Evolutionary conservation across 2,113 vertebrate species (phyloP).

Genomic region (Menura novaehollandiae): DNA sequence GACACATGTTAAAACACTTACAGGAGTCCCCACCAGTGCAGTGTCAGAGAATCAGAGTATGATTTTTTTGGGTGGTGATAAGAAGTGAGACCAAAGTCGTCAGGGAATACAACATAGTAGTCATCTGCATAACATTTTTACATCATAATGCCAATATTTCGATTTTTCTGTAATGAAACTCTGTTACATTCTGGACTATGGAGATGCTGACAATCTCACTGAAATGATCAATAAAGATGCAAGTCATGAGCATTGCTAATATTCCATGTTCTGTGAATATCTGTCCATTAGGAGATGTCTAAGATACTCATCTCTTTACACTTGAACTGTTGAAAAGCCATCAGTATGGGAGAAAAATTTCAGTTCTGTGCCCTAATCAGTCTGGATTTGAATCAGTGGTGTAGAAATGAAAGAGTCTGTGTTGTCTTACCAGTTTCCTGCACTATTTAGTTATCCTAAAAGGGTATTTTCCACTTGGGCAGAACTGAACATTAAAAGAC

Average conservation of each 20-base stretch:
- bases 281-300: not conserved
- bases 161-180: not conserved
- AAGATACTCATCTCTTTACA: not conserved
- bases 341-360: not conserved
- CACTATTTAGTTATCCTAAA: not conserved
- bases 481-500: not conserved
- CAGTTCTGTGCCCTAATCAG: not conserved
- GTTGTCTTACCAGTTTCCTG: not conserved
- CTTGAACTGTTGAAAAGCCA: not conserved
- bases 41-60: not conserved
- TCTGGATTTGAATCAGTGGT: not conserved
- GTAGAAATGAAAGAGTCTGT: not conserved
- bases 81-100: not conserved
- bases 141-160: not conserved
- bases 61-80: not conserved
- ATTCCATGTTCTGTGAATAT: not conserved
- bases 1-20: not conserved
- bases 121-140: not conserved
- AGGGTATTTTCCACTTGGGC: not conserved
- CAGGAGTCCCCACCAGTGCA: not conserved
- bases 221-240: not conserved
- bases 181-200: not conserved
- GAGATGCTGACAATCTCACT: not conserved
- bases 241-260: not conserved
- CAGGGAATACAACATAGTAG: not conserved